phyloP scores from a whole-genome alignment of 2,113 vertebrate genomes.

The Peucedramus taeniatus region DNA sequence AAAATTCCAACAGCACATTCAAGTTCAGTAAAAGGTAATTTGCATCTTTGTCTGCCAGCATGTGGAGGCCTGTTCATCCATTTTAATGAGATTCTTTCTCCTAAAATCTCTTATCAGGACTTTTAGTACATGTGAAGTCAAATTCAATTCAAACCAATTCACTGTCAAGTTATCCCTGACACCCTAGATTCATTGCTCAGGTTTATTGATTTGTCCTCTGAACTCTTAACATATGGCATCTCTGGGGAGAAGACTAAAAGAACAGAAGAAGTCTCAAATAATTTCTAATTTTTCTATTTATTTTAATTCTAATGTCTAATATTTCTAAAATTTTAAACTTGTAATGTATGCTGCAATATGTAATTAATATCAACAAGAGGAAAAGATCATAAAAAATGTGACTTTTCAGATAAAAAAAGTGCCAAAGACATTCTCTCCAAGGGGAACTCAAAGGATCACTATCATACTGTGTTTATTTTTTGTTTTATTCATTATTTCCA shows the following conservation, averaged over 20 bases:
- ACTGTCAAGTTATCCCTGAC: not conserved
- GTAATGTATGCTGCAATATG: accelerated
- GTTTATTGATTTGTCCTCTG: not conserved
- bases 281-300: not conserved
- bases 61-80: not conserved
- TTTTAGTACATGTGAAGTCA: not conserved
- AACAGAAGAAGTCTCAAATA: not conserved
- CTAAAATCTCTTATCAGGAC: not conserved
- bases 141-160: not conserved
- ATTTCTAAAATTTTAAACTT: not conserved
- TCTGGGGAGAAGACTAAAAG: not conserved
- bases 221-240: not conserved
- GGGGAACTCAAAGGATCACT: accelerated
- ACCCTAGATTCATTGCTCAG: not conserved
- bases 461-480: not conserved
- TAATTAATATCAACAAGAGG: not conserved
- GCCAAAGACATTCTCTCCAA: not conserved
- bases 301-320: not conserved
- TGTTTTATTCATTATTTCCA: not conserved
- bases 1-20: not conserved
- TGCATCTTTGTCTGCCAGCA: not conserved
- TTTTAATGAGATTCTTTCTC: not conserved
- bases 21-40: not conserved
- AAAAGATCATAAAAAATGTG: not conserved
- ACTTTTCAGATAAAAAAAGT: not conserved